phyloP scores from a whole-genome alignment of 2,797 vertebrate genomes.

The Sebastes vulpes region DNA sequence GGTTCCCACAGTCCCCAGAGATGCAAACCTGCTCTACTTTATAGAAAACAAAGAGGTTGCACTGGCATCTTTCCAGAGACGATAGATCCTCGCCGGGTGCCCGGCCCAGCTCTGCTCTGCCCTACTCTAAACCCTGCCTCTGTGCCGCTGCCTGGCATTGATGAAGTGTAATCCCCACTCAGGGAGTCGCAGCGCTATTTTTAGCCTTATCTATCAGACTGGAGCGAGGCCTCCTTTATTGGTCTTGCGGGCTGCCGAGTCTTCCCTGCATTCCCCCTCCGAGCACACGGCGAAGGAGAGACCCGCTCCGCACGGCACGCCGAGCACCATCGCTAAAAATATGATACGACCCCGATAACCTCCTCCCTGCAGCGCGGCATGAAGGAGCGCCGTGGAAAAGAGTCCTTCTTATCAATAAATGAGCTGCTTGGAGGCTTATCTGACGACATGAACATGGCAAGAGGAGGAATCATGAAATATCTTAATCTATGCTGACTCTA shows the following conservation, averaged over 20 bases:
- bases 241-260: slow-evolving; percentile 38
- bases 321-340: not conserved
- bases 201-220: slow-evolving; percentile 73
- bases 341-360: not conserved
- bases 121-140: slow-evolving; percentile 29
- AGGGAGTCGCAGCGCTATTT: slow-evolving; percentile 74
- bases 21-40: not conserved
- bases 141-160: slow-evolving; percentile 68
- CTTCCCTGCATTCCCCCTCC: slow-evolving; percentile 31
- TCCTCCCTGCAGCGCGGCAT: not conserved
- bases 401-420: slow-evolving; percentile 19
- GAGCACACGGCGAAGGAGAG: not conserved
- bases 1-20: not conserved
- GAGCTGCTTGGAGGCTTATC: slow-evolving; percentile 6
- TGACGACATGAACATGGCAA: not conserved
- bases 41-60: not conserved
- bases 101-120: slow-evolving; percentile 2
- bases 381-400: not conserved
- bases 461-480: not conserved
- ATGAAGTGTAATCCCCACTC: slow-evolving; percentile 77
- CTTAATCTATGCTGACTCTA: not conserved
- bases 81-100: slow-evolving; percentile 2
- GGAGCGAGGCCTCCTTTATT: slow-evolving; percentile 51
- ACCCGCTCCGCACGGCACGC: not conserved
- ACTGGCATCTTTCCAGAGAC: slow-evolving; percentile 16